phyloP scores from a whole-genome alignment of 2,113 vertebrate genomes.

The Morphnarchus princeps region DNA sequence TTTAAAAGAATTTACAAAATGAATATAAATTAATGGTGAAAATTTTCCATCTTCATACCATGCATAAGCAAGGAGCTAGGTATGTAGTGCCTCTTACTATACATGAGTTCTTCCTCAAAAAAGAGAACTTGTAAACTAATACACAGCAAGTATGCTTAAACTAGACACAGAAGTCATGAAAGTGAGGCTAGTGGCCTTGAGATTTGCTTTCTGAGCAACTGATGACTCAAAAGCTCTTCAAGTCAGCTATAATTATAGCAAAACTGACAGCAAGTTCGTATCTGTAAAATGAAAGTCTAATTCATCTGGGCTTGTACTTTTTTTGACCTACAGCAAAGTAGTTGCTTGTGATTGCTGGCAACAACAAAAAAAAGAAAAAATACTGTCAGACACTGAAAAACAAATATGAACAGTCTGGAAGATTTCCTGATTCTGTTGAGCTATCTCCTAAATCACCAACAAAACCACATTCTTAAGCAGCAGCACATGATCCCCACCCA shows the following conservation, averaged over 20 bases:
- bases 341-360: background rate
- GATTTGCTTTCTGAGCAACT: background rate
- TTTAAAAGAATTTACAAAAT: background rate
- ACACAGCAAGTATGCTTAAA: background rate
- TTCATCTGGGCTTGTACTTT: background rate
- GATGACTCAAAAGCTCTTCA: background rate
- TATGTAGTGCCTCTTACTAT: background rate
- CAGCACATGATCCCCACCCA: background rate
- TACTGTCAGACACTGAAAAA: background rate
- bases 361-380: background rate
- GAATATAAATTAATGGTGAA: background rate
- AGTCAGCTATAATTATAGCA: background rate
- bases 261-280: background rate
- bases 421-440: conserved; percentile 18
- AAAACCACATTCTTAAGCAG: conserved; percentile 18
- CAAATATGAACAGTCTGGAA: conserved; percentile 1
- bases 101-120: background rate
- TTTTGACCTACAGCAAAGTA: background rate
- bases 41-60: background rate
- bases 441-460: conserved; percentile 11
- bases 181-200: background rate
- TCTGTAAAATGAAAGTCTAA: background rate
- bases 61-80: background rate
- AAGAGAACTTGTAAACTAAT: background rate
- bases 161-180: background rate